Conservation (phyloP, 2,797 vertebrate genomes). For the Myoxocephalus aenaeus region DNA sequence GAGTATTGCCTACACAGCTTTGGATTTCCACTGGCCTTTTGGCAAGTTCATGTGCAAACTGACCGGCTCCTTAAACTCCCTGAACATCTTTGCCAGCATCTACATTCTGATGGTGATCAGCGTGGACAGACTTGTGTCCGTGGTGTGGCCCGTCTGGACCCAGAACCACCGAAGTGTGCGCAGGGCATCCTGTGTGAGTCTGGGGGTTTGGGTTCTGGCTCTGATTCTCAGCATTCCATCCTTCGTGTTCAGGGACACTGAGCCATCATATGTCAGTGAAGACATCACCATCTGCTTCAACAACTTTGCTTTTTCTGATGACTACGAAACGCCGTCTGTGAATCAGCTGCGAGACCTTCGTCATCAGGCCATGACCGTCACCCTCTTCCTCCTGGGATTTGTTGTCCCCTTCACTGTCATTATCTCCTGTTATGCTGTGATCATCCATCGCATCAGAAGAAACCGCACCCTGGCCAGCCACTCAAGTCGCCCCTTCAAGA, state of each 20-base stretch:
- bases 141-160: constrained; percentile 88
- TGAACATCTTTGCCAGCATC: constrained; percentile 92
- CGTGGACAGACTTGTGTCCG: constrained; percentile 88
- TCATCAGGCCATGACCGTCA: constrained; percentile 85
- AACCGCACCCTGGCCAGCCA: constrained; percentile 82
- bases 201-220: constrained; percentile 85
- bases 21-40: constrained; percentile 91
- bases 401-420: constrained; percentile 88
- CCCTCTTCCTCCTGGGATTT: constrained; percentile 87
- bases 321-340: constrained; percentile 60
- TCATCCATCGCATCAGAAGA: constrained; percentile 83
- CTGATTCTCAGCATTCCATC: constrained; percentile 86
- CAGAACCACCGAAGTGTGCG: constrained; percentile 85
- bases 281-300: constrained; percentile 86
- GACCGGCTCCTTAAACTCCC: constrained; percentile 85
- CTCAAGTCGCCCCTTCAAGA: constrained; percentile 87
- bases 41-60: constrained; percentile 91
- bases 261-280: constrained; percentile 47
- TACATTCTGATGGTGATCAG: constrained; percentile 92
- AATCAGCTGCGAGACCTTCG: constrained; percentile 75
- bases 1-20: constrained; percentile 84
- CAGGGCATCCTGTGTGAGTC: constrained; percentile 79
- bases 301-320: constrained; percentile 86
- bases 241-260: constrained; percentile 87
- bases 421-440: constrained; percentile 86